Base-by-base conservation (phyloP, 2,113 vertebrate genomes). In the Chlamydotis undulata region DNA sequence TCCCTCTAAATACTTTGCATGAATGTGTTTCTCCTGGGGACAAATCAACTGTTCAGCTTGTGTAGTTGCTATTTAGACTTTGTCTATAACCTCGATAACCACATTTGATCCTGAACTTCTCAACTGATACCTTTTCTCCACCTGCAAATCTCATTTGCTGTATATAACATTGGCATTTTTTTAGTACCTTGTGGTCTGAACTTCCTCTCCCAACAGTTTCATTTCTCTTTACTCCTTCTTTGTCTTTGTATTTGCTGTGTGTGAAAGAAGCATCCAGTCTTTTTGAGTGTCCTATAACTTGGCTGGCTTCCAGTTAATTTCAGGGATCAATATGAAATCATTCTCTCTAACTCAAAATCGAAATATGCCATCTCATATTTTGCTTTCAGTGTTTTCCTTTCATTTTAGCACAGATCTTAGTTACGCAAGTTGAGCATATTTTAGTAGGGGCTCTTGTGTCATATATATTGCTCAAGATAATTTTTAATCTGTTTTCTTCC, bases 11-110 rank as follows among this genome's bases (percentile, higher is more conserved):
- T 93, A 50, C 70, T 73, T 84, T 0, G 0, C 21, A 31, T 82
- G 50, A 61, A 91, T 89, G 92, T 93, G 76, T 95, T 97, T 95
- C 92, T 96, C 94, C 57, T 87, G 94, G 63, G 92, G 80, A 91
- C 69, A 92, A 91, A 91, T 94, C 83, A 89, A 85, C 80, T 76
- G 23, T 73, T 91, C 59, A 77, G 75, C 68, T 86, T 89, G 35
- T 82, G 3, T 14, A 37, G 67, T 25, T 94, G 49, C 73, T 94
- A 53, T 83, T 90, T 92, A 93, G 94, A 49, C 59, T 89, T 96
- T 37, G 37, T 7, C 56, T 0, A 3, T 94, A 93, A 95, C 89
- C 81, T 79, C 10, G 0, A 25, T 89, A 71, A 71, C 73, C 47
- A 18, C 16, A 5, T 61, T 87, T 79, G 43, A 82, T 89, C 77